Evolutionary conservation across 2,113 vertebrate species (phyloP).

Genomic region (Sphyrna mokarran): DNA sequence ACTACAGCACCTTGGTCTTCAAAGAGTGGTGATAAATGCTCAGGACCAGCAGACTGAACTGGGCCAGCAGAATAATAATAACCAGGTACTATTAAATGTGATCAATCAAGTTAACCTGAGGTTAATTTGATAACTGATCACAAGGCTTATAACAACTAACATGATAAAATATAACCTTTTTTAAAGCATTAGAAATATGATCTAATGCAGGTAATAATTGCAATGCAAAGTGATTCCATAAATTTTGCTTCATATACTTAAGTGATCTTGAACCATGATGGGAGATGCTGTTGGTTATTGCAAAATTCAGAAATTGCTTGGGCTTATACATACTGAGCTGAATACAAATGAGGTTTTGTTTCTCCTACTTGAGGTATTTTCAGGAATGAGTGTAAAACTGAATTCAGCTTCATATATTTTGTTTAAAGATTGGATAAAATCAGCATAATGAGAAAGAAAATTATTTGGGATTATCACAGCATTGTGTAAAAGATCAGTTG

Average conservation of each 20-base stretch:
- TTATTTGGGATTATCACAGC: not conserved
- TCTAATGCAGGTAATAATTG: not conserved
- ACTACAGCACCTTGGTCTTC: slow-evolving; percentile 50
- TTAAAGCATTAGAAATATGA: not conserved
- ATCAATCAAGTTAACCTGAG: not conserved
- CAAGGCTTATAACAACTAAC: not conserved
- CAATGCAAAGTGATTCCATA: not conserved
- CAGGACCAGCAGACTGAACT: slow-evolving; percentile 27
- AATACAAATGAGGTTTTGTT: not conserved
- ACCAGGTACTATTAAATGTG: slow-evolving; percentile 43
- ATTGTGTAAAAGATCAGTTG: not conserved
- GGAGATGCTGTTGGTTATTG: not conserved
- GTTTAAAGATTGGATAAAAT: not conserved
- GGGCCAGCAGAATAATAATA: slow-evolving; percentile 41
- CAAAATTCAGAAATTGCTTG: not conserved
- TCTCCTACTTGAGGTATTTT: not conserved
- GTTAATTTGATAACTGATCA: not conserved
- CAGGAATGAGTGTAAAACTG: not conserved
- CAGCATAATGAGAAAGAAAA: not conserved
- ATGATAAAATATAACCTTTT: not conserved
- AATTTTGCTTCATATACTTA: not conserved
- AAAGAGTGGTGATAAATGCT: slow-evolving; percentile 40
- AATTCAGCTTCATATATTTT: not conserved
- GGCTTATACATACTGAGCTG: not conserved
- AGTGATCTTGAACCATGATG: not conserved